These are phyloP conservation scores for Harpagifer antarcticus DNA, from an alignment of 2,797 vertebrate species.

Conservation along the genomic window DNA sequence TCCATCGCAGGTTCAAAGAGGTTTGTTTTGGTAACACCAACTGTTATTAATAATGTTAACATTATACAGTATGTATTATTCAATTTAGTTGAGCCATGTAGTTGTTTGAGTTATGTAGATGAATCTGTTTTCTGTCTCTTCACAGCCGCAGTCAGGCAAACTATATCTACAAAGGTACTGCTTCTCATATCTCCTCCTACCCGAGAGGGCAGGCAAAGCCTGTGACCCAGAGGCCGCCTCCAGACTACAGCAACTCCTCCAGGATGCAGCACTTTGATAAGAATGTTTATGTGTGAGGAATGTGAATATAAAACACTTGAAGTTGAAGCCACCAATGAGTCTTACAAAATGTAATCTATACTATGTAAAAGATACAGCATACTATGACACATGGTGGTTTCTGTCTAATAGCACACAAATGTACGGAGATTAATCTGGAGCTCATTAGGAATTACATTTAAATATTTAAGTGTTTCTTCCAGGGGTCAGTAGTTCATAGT, in stretches of 20 bases:
- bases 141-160: constrained; percentile 65
- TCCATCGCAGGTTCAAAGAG: constrained; percentile 79
- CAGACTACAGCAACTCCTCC: constrained; percentile 82
- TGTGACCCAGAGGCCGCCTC: constrained; percentile 75
- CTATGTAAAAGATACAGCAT: constrained; percentile 10
- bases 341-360: constrained; percentile 6
- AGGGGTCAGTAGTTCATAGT: not conserved
- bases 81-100: not conserved
- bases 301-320: constrained; percentile 43
- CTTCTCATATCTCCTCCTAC: constrained; percentile 86
- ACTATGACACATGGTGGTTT: constrained; percentile 7
- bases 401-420: constrained; percentile 18
- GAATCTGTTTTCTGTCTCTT: constrained; percentile 44
- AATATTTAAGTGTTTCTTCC: constrained; percentile 21
- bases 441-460: constrained; percentile 3
- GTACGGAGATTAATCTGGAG: constrained; percentile 22
- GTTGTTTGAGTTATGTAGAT: constrained; percentile 9
- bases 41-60: not conserved
- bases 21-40: constrained; percentile 55
- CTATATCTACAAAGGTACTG: constrained; percentile 85
- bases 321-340: constrained; percentile 8
- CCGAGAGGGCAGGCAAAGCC: constrained; percentile 81
- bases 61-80: not conserved
- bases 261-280: constrained; percentile 92
- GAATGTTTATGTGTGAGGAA: constrained; percentile 92